phyloP scores from a whole-genome alignment of 2,888 invertebrate genomes.

The Heterodera filipjevi region DNA sequence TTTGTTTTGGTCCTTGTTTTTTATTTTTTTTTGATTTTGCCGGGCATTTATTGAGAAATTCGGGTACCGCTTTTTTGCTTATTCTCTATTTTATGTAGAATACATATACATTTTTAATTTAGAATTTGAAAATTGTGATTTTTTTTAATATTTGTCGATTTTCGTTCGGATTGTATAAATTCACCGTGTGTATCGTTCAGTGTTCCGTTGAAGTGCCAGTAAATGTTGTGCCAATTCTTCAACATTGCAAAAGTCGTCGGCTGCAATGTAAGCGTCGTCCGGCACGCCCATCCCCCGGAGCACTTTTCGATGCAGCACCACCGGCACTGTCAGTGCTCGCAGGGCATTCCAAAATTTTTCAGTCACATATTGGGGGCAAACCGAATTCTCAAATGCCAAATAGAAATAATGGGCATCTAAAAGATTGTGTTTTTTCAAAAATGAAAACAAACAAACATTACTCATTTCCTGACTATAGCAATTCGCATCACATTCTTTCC shows the following conservation, averaged over 20 bases:
- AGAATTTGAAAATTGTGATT: no score
- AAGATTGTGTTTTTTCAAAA: background rate
- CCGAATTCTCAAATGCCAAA: slow-evolving; percentile 60
- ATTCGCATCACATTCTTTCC: background rate
- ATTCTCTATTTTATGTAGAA: no score
- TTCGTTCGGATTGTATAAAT: no score
- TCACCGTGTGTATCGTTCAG: background rate
- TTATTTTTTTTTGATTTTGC: no score
- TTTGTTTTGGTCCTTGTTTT: no score
- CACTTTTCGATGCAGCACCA: slow-evolving; percentile 43
- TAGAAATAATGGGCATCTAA: slow-evolving; percentile 52
- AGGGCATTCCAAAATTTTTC: slow-evolving; percentile 61
- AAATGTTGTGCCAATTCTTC: slow-evolving; percentile 21
- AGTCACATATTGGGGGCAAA: slow-evolving; percentile 59
- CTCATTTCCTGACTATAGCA: slow-evolving; percentile 8
- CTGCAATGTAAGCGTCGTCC: slow-evolving; percentile 11
- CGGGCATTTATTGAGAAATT: no score
- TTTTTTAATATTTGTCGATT: no score
- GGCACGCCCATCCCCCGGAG: slow-evolving; percentile 21
- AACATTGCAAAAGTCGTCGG: slow-evolving; percentile 8
- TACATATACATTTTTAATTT: no score
- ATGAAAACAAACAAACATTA: background rate
- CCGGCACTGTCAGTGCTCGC: slow-evolving; percentile 50
- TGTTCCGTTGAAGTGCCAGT: background rate
- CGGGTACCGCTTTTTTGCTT: no score